Conservation (phyloP, 2,113 vertebrate species). For the Alligator mississippiensis region DNA sequence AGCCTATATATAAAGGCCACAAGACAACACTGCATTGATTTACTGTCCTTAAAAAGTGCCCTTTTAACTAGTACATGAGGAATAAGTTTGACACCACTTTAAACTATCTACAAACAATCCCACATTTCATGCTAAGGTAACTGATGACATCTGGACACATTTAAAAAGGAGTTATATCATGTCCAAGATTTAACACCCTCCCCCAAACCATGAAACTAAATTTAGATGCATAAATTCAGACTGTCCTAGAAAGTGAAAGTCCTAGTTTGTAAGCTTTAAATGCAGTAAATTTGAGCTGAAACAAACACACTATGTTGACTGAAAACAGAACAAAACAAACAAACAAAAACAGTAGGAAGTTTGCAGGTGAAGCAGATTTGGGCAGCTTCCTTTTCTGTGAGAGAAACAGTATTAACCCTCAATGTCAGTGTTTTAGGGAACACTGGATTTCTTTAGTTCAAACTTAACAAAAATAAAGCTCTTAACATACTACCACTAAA, state of each 20-base stretch:
- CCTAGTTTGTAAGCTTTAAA: not conserved
- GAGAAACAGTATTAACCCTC: not conserved
- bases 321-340: not conserved
- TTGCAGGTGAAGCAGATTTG: not conserved
- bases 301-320: not conserved
- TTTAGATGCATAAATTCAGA: not conserved
- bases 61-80: not conserved
- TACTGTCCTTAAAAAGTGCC: not conserved
- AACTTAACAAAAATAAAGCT: not conserved
- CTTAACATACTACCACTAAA: not conserved
- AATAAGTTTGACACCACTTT: not conserved
- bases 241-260: not conserved
- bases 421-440: not conserved
- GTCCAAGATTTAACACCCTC: not conserved
- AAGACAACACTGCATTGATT: not conserved
- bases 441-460: not conserved
- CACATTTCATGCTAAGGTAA: not conserved
- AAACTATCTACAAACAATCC: not conserved
- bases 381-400: not conserved
- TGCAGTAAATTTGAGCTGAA: not conserved
- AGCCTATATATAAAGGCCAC: not conserved
- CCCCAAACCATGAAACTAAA: not conserved
- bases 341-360: not conserved
- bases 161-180: not conserved
- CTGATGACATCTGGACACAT: accelerated